Evolutionary conservation across 2,113 vertebrate genomes (phyloP).

Genomic region (Glaucomys volans): DNA sequence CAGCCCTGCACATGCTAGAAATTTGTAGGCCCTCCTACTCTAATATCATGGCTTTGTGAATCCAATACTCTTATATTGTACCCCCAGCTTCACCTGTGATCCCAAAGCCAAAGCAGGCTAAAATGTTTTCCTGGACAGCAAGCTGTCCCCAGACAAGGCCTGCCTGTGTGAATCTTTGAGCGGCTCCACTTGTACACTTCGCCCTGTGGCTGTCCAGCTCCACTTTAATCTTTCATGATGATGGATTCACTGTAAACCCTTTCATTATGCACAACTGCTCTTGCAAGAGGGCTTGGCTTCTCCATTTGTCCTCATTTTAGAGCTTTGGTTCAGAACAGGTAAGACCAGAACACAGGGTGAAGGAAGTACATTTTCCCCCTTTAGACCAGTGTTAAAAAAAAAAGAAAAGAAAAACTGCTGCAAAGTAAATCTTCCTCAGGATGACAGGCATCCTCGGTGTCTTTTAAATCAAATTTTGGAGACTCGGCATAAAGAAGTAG

Average conservation of each 20-base stretch:
- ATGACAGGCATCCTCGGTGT: neutral
- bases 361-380: neutral
- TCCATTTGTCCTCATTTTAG: neutral
- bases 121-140: fast-evolving
- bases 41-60: neutral
- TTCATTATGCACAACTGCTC: neutral
- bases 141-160: neutral
- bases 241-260: neutral
- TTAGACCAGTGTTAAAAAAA: neutral
- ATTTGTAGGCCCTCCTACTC: neutral
- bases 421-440: slow-evolving; percentile 37
- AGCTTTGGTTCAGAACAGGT: neutral
- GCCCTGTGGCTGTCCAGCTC: neutral
- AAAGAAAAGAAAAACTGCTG: neutral
- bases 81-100: fast-evolving
- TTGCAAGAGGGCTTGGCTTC: neutral
- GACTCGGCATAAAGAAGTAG: neutral
- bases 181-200: neutral
- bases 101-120: neutral
- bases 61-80: neutral
- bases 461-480: slow-evolving; percentile 65
- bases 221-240: slow-evolving; percentile 36
- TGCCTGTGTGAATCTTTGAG: neutral
- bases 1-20: neutral
- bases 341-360: neutral